A percentile compares a stretch with the other conserved stretches of the same genome.
These are phyloP conservation scores for Dryomyza anilis DNA, from an alignment of 2,888 invertebrate species.

Conservation along the genomic window DNA sequence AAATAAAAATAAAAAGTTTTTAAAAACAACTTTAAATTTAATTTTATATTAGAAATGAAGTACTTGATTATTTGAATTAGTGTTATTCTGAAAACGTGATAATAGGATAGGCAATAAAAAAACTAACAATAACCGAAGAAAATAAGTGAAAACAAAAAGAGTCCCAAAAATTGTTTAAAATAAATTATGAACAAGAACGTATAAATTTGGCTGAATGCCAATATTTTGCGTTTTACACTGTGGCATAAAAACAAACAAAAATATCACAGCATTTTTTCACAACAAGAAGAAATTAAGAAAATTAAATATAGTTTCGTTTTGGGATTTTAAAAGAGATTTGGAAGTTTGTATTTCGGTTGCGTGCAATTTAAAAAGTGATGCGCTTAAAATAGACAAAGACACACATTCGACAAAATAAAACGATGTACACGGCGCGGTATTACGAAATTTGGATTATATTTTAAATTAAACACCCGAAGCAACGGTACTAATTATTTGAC, in stretches of 20 bases:
- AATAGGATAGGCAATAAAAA: too few species aligned
- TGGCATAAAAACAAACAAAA: not conserved
- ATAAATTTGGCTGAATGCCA: constrained; percentile 23
- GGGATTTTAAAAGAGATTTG: not conserved
- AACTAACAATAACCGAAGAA: not conserved
- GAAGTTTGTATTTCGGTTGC: not conserved
- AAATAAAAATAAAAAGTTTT: not conserved
- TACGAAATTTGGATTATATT: too few species aligned
- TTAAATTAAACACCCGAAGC: too few species aligned
- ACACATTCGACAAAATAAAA: not conserved
- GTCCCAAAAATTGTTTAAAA: not conserved
- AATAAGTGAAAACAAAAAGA: not conserved
- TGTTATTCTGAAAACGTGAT: too few species aligned
- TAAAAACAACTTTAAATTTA: not conserved
- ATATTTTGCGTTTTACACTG: constrained; percentile 15
- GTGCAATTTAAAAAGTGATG: not conserved
- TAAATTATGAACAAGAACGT: not conserved
- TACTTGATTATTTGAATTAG: too few species aligned
- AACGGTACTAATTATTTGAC: too few species aligned
- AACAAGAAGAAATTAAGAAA: not conserved
- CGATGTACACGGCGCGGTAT: too few species aligned
- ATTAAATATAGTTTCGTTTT: constrained; percentile 9
- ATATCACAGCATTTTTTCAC: not conserved
- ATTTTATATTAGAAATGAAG: not conserved
- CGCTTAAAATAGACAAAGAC: too few species aligned